Evolutionary conservation across 2,888 invertebrate genomes (phyloP).

Genomic region (Dryococelus australis): DNA sequence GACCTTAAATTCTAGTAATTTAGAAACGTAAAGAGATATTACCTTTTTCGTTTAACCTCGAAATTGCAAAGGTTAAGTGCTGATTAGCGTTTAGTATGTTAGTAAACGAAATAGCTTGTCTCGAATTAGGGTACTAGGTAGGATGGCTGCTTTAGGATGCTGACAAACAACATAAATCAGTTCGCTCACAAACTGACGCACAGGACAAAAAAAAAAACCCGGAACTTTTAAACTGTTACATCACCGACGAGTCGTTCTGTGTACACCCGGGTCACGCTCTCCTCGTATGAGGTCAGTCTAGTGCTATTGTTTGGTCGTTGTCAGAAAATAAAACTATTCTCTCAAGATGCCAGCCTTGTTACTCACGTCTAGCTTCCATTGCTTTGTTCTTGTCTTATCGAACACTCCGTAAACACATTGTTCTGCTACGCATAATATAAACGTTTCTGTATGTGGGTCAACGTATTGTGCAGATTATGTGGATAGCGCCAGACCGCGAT

Average conservation of each 20-base stretch:
- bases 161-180: no score
- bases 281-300: not conserved
- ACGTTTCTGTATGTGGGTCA: not conserved
- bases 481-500: not conserved
- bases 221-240: no score
- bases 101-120: no score
- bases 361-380: not conserved
- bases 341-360: not conserved
- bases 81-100: no score
- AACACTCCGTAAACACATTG: not conserved
- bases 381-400: not conserved
- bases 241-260: not conserved
- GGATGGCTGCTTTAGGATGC: no score
- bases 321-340: not conserved
- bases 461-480: not conserved
- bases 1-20: no score
- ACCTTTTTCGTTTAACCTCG: no score
- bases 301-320: not conserved
- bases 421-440: conserved; percentile 10
- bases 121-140: no score
- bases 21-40: no score
- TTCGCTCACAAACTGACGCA: no score
- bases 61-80: no score
- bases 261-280: not conserved
- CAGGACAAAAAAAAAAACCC: no score